Conservation (phyloP, 2,888 invertebrate species). For the Leptinotarsa rubiginosa region DNA sequence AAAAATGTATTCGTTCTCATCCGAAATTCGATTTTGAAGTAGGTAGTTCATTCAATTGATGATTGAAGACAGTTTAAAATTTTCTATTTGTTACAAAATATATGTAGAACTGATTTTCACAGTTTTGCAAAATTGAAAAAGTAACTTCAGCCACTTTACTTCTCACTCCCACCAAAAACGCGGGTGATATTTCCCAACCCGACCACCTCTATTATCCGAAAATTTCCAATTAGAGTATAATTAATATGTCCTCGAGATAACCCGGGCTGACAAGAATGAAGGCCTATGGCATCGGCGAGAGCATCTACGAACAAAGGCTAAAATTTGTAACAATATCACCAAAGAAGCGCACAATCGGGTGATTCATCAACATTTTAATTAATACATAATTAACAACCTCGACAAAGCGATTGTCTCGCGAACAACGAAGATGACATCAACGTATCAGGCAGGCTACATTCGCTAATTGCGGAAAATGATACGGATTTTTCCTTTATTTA, state of each 20-base stretch:
- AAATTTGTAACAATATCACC: conserved; percentile 21
- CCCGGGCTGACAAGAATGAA: conserved; percentile 12
- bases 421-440: conserved; percentile 37
- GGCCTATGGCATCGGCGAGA: conserved; percentile 14
- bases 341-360: conserved; percentile 61
- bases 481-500: neutral
- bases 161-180: neutral
- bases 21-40: too few relatives aligned
- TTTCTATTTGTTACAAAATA: too few relatives aligned
- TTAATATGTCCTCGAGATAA: conserved; percentile 14
- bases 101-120: too few relatives aligned
- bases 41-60: too few relatives aligned
- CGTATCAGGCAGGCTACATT: conserved; percentile 31
- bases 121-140: too few relatives aligned
- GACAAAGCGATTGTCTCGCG: conserved; percentile 62
- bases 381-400: conserved; percentile 65
- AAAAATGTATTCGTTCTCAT: too few relatives aligned
- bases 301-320: conserved; percentile 13
- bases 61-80: too few relatives aligned
- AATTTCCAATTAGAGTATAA: conserved; percentile 10
- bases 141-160: neutral
- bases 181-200: neutral
- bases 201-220: neutral
- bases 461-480: conserved; percentile 34
- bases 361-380: conserved; percentile 65